Percentiles rank a stretch among this genome's conserved stretches.
These are phyloP conservation scores for Leuciscus idus DNA, from an alignment of 2,113 vertebrate species.

Conservation along the genomic window DNA sequence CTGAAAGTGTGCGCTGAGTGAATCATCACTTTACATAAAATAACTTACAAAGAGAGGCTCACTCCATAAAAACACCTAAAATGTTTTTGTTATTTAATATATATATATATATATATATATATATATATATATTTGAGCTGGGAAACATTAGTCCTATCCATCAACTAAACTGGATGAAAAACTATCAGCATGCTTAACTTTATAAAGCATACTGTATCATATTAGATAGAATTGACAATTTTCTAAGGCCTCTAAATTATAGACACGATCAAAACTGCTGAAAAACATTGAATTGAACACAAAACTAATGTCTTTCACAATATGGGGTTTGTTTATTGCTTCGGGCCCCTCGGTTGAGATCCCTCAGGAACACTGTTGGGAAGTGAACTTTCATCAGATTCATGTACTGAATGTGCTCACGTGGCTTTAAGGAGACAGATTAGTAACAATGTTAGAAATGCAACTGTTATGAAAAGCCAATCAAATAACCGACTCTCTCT, in stretches of 20 bases:
- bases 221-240: background rate
- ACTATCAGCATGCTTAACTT: background rate
- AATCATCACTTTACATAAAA: background rate
- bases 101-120: no score
- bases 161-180: background rate
- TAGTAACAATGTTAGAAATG: background rate
- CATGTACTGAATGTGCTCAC: background rate
- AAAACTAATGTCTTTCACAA: background rate
- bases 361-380: background rate
- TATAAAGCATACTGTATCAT: background rate
- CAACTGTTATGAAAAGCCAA: background rate
- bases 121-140: no score
- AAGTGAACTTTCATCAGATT: background rate
- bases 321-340: background rate
- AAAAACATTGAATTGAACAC: background rate
- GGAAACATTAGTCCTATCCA: background rate
- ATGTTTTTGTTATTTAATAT: background rate
- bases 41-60: background rate
- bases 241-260: background rate
- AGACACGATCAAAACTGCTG: background rate
- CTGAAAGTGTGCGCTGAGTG: background rate
- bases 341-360: background rate
- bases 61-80: background rate
- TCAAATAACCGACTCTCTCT: background rate
- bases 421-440: background rate